Conservation (phyloP, 1,140 invertebrate genomes). For the Orius laevigatus region DNA sequence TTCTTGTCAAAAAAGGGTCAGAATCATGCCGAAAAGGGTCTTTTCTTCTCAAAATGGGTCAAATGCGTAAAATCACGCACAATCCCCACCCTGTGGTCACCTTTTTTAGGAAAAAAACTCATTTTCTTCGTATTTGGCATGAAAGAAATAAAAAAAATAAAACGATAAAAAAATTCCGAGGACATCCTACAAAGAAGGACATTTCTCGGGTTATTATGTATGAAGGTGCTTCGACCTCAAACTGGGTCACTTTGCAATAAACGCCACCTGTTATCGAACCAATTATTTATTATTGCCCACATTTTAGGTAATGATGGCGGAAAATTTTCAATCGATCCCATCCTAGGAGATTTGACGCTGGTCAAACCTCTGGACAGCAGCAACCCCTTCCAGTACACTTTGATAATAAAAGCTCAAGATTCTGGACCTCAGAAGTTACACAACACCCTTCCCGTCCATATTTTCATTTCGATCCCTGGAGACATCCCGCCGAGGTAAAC, state of each 20-base stretch:
- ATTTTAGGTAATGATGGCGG: conserved; percentile 63
- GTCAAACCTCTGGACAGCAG: conserved; percentile 52
- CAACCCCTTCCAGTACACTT: conserved; percentile 52
- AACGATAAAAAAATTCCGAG: no score
- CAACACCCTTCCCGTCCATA: conserved; percentile 66
- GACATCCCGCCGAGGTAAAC: no score
- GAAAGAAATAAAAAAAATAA: no score
- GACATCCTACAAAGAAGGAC: background rate
- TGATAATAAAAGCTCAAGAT: conserved; percentile 66
- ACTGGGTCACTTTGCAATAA: background rate
- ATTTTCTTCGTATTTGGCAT: no score
- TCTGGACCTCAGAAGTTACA: conserved; percentile 56
- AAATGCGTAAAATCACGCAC: no score
- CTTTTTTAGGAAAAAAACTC: no score
- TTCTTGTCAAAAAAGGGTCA: no score
- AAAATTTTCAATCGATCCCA: conserved; percentile 59
- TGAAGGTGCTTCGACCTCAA: background rate
- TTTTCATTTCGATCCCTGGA: conserved; percentile 26
- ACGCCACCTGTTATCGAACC: background rate
- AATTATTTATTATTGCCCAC: conserved; percentile 4
- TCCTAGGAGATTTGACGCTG: conserved; percentile 56
- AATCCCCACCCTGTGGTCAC: no score
- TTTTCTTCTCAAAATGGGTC: no score
- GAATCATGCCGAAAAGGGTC: no score
- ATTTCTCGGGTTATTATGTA: background rate